Base-by-base conservation (phyloP, 2,888 invertebrate species). In the Tetanocera ferruginea region DNA sequence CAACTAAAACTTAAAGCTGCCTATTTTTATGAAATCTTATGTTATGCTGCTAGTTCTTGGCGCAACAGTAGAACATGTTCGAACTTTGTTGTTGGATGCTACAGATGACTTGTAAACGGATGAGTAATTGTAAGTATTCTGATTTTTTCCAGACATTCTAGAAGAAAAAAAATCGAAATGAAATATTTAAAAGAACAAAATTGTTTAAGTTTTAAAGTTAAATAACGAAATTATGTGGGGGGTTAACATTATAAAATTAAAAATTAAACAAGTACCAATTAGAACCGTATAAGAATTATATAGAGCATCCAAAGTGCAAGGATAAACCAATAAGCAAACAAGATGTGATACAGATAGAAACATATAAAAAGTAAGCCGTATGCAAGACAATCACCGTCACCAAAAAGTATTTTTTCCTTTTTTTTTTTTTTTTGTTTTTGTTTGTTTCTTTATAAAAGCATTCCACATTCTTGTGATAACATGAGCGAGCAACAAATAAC, bases 341-440 rank as follows among this genome's bases (percentile, higher is more conserved):
- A 60, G 25, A 60, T 43, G 25, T 19, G n/a, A 37, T 37, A n/a
- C 17, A n/a, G 23, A 43, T n/a, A n/a, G n/a, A n/a, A 31, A 37
- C 17, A 43, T 43, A 9, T 34, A 34, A 37, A 5, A n/a, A n/a
- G n/a, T n/a, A n/a, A 43, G 37, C 34, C 11, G 37, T 19, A 67
- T 43, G 43, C 34, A 67, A 14, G 19, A 67, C 67, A 43, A 34
- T 37, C 34, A 67, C 67, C 67, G 43, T 37, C 67, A 67, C 34
- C 67, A 67, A 67, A 11, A 23, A 34, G 11, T 8, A 66, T n/a
- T n/a, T n/a, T n/a, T n/a, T n/a, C n/a, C n/a, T n/a, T n/a, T n/a
- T n/a, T n/a, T n/a, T n/a, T n/a, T n/a, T n/a, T n/a, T n/a, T n/a
- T n/a, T n/a, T n/a, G n/a, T n/a, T 19, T 31, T 17, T 37, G 37